Conservation (phyloP, 2,797 vertebrate species). For the Falco peregrinus region DNA sequence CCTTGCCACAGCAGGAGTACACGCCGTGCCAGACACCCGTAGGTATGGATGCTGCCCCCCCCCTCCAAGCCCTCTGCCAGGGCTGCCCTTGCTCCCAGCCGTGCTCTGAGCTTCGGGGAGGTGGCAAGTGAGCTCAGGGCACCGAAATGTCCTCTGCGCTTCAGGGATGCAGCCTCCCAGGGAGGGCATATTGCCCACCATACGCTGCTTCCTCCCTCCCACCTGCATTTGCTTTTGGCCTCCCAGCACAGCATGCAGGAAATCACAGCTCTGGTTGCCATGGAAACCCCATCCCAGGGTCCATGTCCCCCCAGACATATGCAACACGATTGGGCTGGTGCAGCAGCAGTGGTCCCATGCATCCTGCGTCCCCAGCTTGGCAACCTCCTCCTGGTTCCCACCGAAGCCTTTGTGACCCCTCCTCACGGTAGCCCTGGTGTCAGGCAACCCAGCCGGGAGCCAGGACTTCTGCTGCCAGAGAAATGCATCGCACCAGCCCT, state of each 20-base stretch:
- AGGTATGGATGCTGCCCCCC: fast-evolving
- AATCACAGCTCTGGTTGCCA: constrained; percentile 15
- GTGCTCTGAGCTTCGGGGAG: not conserved
- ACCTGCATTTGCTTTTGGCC: not conserved
- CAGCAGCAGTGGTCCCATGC: fast-evolving
- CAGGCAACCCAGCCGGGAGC: not conserved
- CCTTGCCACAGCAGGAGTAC: not conserved
- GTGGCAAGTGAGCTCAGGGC: fast-evolving
- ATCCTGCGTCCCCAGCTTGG: not conserved
- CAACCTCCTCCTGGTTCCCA: not conserved
- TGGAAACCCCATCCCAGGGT: not conserved
- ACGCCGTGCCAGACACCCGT: fast-evolving
- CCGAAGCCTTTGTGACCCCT: not conserved
- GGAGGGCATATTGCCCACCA: not conserved
- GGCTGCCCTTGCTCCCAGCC: not conserved
- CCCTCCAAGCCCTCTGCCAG: not conserved
- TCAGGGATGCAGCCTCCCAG: not conserved
- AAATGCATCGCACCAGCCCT: fast-evolving
- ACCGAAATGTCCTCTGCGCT: fast-evolving
- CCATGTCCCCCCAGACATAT: not conserved
- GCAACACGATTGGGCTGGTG: fast-evolving
- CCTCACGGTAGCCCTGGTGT: not conserved
- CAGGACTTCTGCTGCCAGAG: not conserved
- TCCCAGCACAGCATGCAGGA: not conserved
- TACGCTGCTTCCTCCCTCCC: not conserved